Evolutionary conservation across 2,888 invertebrate genomes (phyloP), one percentile per base, ranked within the genome.

Genomic region (Timema podura): DNA sequence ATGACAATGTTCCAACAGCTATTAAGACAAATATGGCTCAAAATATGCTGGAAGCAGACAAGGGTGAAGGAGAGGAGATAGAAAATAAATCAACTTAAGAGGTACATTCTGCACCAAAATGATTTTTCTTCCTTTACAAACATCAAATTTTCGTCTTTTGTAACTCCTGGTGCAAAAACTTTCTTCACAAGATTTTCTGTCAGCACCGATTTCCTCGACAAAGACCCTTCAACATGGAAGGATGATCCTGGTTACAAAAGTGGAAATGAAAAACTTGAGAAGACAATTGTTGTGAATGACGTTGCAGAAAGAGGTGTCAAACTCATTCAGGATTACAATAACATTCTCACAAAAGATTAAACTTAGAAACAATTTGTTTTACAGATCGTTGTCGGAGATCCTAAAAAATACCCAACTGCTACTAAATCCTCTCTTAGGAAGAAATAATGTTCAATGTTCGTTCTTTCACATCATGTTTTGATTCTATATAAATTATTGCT

Each of bases 311-410:
- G 64, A 64, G 46, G 13, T 68, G 68, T 44, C 46, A 45, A 68
- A 57, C 46, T 68, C 51, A 68, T 44, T 68, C 68, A 68, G 57
- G 59, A 68, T 15, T 59, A 57, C n/a, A 45, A 46, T 54, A 54
- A 68, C 11, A 57, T 68, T 46, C 61, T 68, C 46, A 57, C 59
- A 59, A 57, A 68, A 68, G 68, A 68, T 68, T 5, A 57, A 68
- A 46, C 51, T 68, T 44, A 68, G 54, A 8, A 54, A 67, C 59
- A 68, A 68, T 57, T 46, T 57, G 61, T 68, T 68, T 68, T 57
- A 46, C 68, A 68, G 57, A 68, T 68, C 6, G 68, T 57, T 30
- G 6, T 13, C n/a, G n/a, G 45, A 45, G 11, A 68, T 5, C 6
- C 45, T 57, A 57, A 57, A 45, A 51, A 30, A n/a, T n/a, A n/a